A percentile compares a stretch with the other conserved stretches of the same genome.
These are phyloP conservation scores for Scaptomyza pallida DNA, from an alignment of 1,140 invertebrate species.

Conservation along the genomic window DNA sequence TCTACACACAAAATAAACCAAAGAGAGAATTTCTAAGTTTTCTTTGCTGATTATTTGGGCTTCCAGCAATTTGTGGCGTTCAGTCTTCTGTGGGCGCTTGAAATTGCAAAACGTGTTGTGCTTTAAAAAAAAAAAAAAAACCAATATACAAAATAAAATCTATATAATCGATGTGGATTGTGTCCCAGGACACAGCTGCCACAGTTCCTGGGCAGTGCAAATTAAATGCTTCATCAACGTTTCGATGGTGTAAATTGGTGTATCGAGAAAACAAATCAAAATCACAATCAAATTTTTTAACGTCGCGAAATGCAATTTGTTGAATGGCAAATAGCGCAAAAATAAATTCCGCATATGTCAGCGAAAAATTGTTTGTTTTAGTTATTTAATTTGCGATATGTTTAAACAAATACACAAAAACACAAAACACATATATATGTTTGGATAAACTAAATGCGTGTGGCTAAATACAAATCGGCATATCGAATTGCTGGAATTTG, in stretches of 20 bases:
- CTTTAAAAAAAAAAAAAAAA: conserved; percentile 16
- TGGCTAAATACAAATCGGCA: conserved; percentile 42
- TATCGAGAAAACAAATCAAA: neutral
- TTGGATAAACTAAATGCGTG: conserved; percentile 25
- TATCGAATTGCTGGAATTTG: conserved; percentile 50
- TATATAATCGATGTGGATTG: neutral
- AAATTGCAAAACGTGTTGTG: conserved; percentile 54
- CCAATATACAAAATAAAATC: neutral
- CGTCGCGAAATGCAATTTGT: conserved; percentile 13
- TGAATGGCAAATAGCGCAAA: conserved; percentile 13
- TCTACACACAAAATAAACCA: conserved; percentile 53
- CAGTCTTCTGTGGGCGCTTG: conserved; percentile 61
- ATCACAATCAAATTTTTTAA: neutral
- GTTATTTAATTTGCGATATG: conserved; percentile 33
- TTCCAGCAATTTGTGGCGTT: conserved; percentile 34
- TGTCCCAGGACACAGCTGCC: conserved; percentile 6
- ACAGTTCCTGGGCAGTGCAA: conserved; percentile 8
- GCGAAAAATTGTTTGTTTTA: conserved; percentile 31
- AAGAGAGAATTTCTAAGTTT: conserved; percentile 76
- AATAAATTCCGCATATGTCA: conserved; percentile 17
- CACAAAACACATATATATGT: too few species aligned
- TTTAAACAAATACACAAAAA: conserved; percentile 30
- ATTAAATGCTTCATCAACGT: conserved; percentile 19
- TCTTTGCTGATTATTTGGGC: conserved; percentile 72
- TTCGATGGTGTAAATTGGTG: neutral